phyloP scores from a whole-genome alignment of 64 coral and sea anemone species.

The Dendrophyllia cribrosa region DNA sequence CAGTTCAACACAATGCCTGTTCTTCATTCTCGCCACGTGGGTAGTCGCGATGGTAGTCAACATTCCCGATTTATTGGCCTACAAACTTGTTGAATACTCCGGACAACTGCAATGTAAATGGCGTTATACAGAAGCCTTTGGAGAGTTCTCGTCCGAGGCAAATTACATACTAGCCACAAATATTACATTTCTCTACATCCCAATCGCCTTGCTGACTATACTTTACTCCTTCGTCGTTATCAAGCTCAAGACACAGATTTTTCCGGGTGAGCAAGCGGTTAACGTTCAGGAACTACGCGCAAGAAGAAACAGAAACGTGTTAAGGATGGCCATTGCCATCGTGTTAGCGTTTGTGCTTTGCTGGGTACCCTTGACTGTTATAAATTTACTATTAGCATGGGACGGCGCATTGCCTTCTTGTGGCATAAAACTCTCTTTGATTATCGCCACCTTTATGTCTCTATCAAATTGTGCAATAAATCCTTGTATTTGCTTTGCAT shows the following conservation, averaged over 20 bases:
- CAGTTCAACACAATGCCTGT: too few relatives aligned
- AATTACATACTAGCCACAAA: neutral
- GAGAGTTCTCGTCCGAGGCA: neutral
- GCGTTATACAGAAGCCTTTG: neutral
- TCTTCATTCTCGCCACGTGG: too few relatives aligned
- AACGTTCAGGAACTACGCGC: neutral
- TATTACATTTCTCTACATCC: neutral
- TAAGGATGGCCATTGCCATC: slow-evolving; percentile 20
- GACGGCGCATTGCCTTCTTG: neutral
- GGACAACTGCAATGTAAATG: fast-evolving
- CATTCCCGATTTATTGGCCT: too few relatives aligned
- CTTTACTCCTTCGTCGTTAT: slow-evolving; percentile 6
- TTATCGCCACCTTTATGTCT: neutral
- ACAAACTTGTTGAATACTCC: too few relatives aligned
- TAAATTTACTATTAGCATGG: neutral
- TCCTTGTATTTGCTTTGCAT: slow-evolving; percentile 17
- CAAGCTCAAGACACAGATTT: slow-evolving; percentile 6
- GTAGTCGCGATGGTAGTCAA: too few relatives aligned
- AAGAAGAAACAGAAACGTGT: neutral
- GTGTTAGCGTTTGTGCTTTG: neutral
- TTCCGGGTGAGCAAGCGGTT: neutral
- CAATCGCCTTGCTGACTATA: neutral
- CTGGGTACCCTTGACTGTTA: slow-evolving; percentile 8
- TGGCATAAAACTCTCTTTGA: neutral
- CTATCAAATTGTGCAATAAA: neutral